Base-by-base conservation (phyloP, 2,113 vertebrate genomes). In the Dasypus novemcinctus region DNA sequence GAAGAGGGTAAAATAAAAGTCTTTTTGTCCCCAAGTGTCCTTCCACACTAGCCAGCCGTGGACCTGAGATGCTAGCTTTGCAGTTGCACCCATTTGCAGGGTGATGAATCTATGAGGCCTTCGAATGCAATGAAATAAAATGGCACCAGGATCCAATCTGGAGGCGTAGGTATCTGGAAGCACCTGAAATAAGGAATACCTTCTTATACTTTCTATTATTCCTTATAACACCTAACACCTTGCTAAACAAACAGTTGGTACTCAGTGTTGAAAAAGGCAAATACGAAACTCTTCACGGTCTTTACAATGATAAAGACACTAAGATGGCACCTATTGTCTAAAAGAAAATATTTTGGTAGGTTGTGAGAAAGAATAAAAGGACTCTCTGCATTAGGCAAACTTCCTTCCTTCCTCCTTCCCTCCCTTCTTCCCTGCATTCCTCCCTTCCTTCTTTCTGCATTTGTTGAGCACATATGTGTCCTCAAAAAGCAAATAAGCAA, bases 291-390 rank as follows among this genome's bases (percentile, higher is more conserved):
- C 29, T 75, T 84, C 57, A 38, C 15, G 46, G 2, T 41, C 38
- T 75, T 87, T 52, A 76, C 33, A 68, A 27, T 90, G 52, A 68
- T 68, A 59, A 91, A 81, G 49, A 80, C 9, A 46, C 7, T n/a
- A 81, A 88, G n/a, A 66, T 49, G 49, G 29, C 33, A 21, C 11
- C 10, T 76, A 5, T 43, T 74, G 2, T 68, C 4, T 46, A 43
- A 78, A 71, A 84, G 23, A 68, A 68, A 83, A 79, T 33, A 54
- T 31, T 46, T 93, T 91, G 82, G 90, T n/a, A 95, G 27, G 64
- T 20, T 69, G 18, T 46, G 7, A 88, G 52, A 63, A 79, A 74
- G 66, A 80, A 29, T 91, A 66, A 93, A 93, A 52, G 63, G 4
- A 5, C 1, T 69, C 4, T 68, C 38, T 93, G 63, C 4, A 21